Evolutionary conservation across 2,797 vertebrate genomes (phyloP).

Genomic region (Malacoctenus gilli): DNA sequence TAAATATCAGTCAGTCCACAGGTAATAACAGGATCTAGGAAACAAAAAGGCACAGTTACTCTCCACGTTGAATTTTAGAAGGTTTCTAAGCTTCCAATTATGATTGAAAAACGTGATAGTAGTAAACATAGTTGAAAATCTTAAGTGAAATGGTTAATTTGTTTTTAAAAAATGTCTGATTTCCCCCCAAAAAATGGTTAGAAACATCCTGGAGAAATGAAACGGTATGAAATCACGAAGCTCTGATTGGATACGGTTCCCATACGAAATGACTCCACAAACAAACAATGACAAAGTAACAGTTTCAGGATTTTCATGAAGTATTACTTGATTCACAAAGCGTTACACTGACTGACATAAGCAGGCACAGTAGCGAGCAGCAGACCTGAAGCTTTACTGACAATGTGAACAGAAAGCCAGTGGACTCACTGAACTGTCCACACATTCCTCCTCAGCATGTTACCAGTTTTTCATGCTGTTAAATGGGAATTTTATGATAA

Average conservation of each 20-base stretch:
- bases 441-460: background rate
- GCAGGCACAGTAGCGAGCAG: constrained; percentile 3
- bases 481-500: no score
- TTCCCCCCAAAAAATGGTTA: no score
- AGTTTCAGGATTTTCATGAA: background rate
- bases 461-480: background rate
- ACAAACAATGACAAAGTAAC: no score
- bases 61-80: constrained; percentile 8
- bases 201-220: no score
- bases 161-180: no score
- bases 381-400: constrained; percentile 9
- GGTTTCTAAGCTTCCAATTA: background rate
- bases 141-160: no score
- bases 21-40: constrained; percentile 51
- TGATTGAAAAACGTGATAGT: no score
- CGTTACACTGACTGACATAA: constrained; percentile 20
- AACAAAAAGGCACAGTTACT: constrained; percentile 33
- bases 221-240: no score
- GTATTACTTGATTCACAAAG: background rate
- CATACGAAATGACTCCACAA: no score
- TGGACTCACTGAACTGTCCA: background rate
- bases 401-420: background rate
- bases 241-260: no score
- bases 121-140: no score
- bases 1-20: constrained; percentile 65